These are phyloP conservation scores for Tanytarsus gracilentus DNA, from an alignment of 2,888 invertebrate species.

Conservation along the genomic window DNA sequence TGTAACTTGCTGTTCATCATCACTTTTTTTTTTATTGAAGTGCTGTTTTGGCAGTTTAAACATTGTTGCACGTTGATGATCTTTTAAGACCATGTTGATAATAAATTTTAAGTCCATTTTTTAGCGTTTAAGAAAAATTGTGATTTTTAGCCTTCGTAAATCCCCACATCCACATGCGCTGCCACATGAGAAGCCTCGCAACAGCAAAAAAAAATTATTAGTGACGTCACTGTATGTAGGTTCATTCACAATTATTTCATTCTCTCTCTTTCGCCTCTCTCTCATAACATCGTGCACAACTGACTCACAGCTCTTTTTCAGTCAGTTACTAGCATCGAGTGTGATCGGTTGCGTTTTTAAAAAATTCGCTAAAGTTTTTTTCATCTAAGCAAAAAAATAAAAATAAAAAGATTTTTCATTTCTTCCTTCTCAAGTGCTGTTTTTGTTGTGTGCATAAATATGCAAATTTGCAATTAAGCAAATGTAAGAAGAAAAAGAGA, in stretches of 20 bases:
- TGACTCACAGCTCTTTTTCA: background rate
- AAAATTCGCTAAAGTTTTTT: background rate
- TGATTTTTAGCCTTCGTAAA: background rate
- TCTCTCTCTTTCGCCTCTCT: background rate
- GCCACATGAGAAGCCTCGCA: too few species aligned
- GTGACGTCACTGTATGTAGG: conserved; percentile 14
- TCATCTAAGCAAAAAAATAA: too few species aligned
- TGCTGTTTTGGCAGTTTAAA: too few species aligned
- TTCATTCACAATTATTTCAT: conserved; percentile 17
- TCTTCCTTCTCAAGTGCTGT: too few species aligned
- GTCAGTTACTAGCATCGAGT: background rate
- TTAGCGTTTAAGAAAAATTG: too few species aligned
- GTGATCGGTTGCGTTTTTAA: conserved; percentile 19
- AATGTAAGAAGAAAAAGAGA: background rate
- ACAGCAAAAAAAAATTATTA: background rate
- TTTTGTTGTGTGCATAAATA: too few species aligned
- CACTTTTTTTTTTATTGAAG: too few species aligned
- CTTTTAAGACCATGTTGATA: too few species aligned
- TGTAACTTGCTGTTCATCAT: too few species aligned
- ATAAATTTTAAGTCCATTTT: too few species aligned
- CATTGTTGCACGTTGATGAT: too few species aligned
- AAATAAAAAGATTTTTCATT: background rate
- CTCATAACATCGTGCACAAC: background rate
- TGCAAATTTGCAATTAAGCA: too few species aligned
- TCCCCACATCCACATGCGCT: background rate